A percentile compares a stretch with the other conserved stretches of the same genome.
These are phyloP conservation scores for Campodea augens DNA, from an alignment of 1,140 invertebrate genomes.

Conservation along the genomic window DNA sequence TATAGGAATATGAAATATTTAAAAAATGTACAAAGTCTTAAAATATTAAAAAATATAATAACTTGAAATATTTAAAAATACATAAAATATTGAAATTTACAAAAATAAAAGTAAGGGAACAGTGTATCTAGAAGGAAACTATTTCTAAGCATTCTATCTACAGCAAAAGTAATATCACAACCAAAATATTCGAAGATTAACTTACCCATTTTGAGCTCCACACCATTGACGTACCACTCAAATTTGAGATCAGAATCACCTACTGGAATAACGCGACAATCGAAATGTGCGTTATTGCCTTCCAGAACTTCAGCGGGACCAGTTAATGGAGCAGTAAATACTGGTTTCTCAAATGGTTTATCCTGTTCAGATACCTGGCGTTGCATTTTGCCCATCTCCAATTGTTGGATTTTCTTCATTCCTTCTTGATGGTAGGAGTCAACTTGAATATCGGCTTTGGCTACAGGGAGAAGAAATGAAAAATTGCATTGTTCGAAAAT, in stretches of 20 bases:
- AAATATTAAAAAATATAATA: neutral
- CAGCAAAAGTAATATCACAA: neutral
- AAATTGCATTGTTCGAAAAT: too few relatives aligned
- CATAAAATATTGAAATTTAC: neutral
- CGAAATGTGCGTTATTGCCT: conserved; percentile 86
- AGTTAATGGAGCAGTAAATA: conserved; percentile 73
- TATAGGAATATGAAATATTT: too few relatives aligned
- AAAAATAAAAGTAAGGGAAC: too few relatives aligned
- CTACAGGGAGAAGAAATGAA: conserved; percentile 28
- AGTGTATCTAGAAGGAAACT: too few relatives aligned
- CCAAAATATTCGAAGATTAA: conserved; percentile 7
- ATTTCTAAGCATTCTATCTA: neutral
- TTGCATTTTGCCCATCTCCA: conserved; percentile 55
- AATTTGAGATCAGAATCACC: conserved; percentile 76
- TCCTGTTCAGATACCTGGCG: conserved; percentile 47
- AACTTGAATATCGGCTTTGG: conserved; percentile 69
- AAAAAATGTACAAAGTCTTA: too few relatives aligned
- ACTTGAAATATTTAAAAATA: neutral
- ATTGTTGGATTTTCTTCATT: conserved; percentile 72
- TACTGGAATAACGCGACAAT: conserved; percentile 86
- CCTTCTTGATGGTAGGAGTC: conserved; percentile 91
- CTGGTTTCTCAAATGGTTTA: conserved; percentile 69
- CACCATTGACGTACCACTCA: conserved; percentile 88
- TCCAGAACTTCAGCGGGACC: conserved; percentile 83
- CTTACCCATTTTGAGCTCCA: conserved; percentile 71